phyloP scores from a whole-genome alignment of 2,888 invertebrate species.

The Rhamphomyia laevipes region DNA sequence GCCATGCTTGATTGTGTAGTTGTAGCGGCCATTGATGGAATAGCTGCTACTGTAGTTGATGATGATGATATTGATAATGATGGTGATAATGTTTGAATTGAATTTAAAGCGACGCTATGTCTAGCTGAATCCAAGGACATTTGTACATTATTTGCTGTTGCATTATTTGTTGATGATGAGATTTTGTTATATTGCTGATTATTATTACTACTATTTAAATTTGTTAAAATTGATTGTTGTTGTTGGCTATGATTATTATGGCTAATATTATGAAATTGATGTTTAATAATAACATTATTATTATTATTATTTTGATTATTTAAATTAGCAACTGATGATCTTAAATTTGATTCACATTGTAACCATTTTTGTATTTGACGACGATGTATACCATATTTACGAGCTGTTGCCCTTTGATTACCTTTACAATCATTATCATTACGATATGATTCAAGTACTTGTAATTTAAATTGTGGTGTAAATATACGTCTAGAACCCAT shows the following conservation, averaged over 20 bases:
- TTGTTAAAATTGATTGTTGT: constrained; percentile 4
- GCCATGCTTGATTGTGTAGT: constrained; percentile 7
- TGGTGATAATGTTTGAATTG: constrained; percentile 15
- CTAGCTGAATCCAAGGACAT: constrained; percentile 26
- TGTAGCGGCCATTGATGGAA: constrained; percentile 17
- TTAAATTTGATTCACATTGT: constrained; percentile 68
- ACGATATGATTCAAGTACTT: constrained; percentile 78
- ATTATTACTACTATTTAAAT: constrained; percentile 6
- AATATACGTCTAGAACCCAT: constrained; percentile 80
- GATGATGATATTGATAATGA: constrained; percentile 19
- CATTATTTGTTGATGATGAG: constrained; percentile 15
- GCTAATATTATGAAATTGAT: constrained; percentile 29
- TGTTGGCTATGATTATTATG: constrained; percentile 11
- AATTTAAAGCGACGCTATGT: constrained; percentile 24
- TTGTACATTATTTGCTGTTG: constrained; percentile 16
- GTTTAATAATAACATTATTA: constrained; percentile 20
- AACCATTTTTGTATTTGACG: constrained; percentile 88
- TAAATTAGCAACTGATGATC: constrained; percentile 54
- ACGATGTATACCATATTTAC: constrained; percentile 81
- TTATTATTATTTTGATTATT: constrained; percentile 12
- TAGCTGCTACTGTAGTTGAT: constrained; percentile 17
- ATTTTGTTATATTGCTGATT: constrained; percentile 8
- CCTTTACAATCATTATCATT: constrained; percentile 79
- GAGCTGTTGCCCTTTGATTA: constrained; percentile 78
- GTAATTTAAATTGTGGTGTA: constrained; percentile 78